Percentiles rank a stretch among this genome's conserved stretches.
Conservation (phyloP, 1,140 invertebrate species). For the Archivesica marissinica region DNA sequence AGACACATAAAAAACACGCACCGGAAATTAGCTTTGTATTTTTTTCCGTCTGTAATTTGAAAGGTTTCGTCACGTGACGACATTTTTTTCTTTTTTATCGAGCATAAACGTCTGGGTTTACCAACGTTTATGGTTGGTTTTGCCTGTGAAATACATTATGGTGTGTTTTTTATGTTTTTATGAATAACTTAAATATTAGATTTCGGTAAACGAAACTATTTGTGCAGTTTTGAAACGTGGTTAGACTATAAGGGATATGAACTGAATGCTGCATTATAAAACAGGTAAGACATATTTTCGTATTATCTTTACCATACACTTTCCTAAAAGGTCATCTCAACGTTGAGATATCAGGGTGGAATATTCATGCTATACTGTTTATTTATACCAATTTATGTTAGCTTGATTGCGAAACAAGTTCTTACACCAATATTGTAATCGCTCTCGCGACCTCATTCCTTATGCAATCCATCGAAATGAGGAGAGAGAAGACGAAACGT, state of each 20-base stretch:
- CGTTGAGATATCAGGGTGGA: no score
- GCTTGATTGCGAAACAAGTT: no score
- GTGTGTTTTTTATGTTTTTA: slow-evolving; percentile 41
- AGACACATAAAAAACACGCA: slow-evolving; percentile 50
- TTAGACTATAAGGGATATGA: not conserved
- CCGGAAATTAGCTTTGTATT: slow-evolving; percentile 55
- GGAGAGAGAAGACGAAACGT: no score
- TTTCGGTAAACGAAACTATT: slow-evolving; percentile 24
- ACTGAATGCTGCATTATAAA: slow-evolving; percentile 9
- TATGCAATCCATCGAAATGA: no score
- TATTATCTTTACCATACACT: not conserved
- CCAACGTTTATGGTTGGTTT: slow-evolving; percentile 48
- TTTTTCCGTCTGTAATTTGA: slow-evolving; percentile 56
- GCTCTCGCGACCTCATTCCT: no score
- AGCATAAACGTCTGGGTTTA: slow-evolving; percentile 47
- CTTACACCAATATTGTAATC: no score
- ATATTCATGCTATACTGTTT: no score
- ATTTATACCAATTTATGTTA: no score
- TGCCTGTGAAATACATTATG: slow-evolving; percentile 46
- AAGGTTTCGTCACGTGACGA: slow-evolving; percentile 45
- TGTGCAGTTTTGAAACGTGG: not conserved
- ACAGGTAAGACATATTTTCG: slow-evolving; percentile 11
- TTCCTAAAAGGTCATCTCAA: not conserved
- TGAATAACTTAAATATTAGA: slow-evolving; percentile 47
- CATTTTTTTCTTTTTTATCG: slow-evolving; percentile 54